Base-by-base conservation (phyloP, 2,113 vertebrate genomes). In the Typhlomys cinereus region DNA sequence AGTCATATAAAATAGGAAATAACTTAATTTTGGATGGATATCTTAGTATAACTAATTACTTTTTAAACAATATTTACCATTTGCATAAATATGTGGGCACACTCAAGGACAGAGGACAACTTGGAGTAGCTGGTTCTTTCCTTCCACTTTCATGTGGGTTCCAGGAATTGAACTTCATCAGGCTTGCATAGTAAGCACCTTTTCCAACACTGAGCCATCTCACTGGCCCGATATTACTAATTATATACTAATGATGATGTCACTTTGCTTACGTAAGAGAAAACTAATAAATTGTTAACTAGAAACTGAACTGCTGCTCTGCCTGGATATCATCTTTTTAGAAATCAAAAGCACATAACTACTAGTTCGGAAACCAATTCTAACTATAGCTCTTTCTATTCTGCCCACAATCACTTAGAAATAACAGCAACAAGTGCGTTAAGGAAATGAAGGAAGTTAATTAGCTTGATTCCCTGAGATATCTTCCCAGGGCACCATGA, bases 301-400 rank as follows among this genome's bases (percentile, higher is more conserved):
- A 85, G 78, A 93, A 84, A 89, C 29, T 62, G 41, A 79, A 27
- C 84, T 94, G n/a, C 29, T 93, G 88, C 85, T 83, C 94, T 57
- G 11, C 31, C 54, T 21, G 0, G 79, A 7, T 95, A 44, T 78
- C 57, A 57, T 81, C 54, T 81, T 93, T 80, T 81, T 85, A 89
- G 62, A 93, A 92, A 41, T 67, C 18, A 74, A 88, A 50, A 93
- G 52, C 59, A 85, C 7, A 73, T 7, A 86, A 87, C 59, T 27
- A 78, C 25, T 69, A 91, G 69, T 67, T 46, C 50, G 41, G 69
- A 91, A 93, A 81, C 34, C 27, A 89, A 34, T 29, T 69, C 5
- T 79, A 48, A 88, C 66, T 48, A 34, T 34, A 8, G 31, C 39
- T 78, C 57, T 85, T 88, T 83, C 59, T 66, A 52, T 36, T 59